A percentile compares a stretch with the other conserved stretches of the same genome.
Evolutionary conservation across 2,113 vertebrate species (phyloP).

Genomic region (Coracopsis vasa): DNA sequence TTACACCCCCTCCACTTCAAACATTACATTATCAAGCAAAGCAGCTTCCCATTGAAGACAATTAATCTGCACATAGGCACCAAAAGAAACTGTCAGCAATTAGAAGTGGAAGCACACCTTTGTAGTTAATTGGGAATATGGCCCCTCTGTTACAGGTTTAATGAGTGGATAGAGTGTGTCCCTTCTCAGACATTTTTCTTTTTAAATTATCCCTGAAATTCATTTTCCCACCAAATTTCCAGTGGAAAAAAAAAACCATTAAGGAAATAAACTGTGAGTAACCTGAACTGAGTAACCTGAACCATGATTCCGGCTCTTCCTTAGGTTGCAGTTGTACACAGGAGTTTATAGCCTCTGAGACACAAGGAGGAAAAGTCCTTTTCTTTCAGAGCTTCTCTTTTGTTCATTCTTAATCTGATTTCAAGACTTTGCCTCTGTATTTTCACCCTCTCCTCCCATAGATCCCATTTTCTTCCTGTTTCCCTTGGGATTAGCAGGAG

Average conservation of each 20-base stretch:
- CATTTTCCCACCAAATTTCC: not conserved
- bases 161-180: slow-evolving; percentile 50
- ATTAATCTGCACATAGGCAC: slow-evolving; percentile 45
- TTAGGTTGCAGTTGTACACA: not conserved
- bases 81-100: slow-evolving; percentile 59
- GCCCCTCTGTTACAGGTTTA: slow-evolving; percentile 41
- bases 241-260: not conserved
- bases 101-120: slow-evolving; percentile 38
- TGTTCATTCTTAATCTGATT: slow-evolving; percentile 23
- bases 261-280: not conserved
- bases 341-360: not conserved
- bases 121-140: slow-evolving; percentile 58
- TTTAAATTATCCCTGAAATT: not conserved
- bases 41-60: slow-evolving; percentile 31
- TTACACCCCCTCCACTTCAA: slow-evolving; percentile 51
- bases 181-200: slow-evolving; percentile 21
- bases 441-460: not conserved
- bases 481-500: slow-evolving; percentile 14
- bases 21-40: slow-evolving; percentile 18
- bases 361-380: not conserved
- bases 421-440: not conserved
- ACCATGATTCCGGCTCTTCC: not conserved
- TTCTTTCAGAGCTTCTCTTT: not conserved
- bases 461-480: slow-evolving; percentile 11
- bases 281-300: not conserved